Base-by-base conservation (phyloP, 2,797 vertebrate species). In the Argentina silus region DNA sequence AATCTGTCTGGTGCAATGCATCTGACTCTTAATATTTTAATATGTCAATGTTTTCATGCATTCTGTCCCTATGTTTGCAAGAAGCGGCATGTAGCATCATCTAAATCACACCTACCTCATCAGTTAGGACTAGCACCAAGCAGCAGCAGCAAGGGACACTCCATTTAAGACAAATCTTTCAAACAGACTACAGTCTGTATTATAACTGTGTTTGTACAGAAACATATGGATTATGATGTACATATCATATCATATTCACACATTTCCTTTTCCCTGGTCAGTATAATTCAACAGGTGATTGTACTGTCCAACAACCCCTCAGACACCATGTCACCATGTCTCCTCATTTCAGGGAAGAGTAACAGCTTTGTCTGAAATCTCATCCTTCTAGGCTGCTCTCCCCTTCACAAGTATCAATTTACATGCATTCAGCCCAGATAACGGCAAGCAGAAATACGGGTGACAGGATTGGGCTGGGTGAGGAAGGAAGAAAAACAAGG, bases 191-290 rank as follows among this genome's bases (percentile, higher is more conserved):
- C 12, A 27, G 23, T 14, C 27, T 61, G 12, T 8, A 61, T 61
- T 21, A 61, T 61, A 7, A 61, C 23, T 7, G 23, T 61, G 59
- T 36, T 36, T 65, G 17, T 23, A 61, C 27, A 61, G 59, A 61
- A 14, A 68, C 50, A 68, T 15, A 36, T 68, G 50, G 66, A 53
- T 51, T n/a, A 47, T 36, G 66, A 68, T 36, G 23, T 15, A 61
- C 59, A 68, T 53, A 53, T 68, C 66, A 53, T 27, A 27, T 53
- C 42, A 42, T n/a, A 55, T 55, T 42, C 51, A 36, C 66, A 17
- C 12, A 36, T 67, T 51, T 36, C 65, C 48, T 53, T 67, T 42
- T 42, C 27, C 15, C 23, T 55, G 50, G 11, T 19, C 53, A 36
- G 66, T 68, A 21, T 14, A 17, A 7, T 27, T 10, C 50, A 27